Evolutionary conservation across 2,797 vertebrate species (phyloP), one percentile per base, ranked within the genome.

Genomic region (Myoxocephalus aenaeus): DNA sequence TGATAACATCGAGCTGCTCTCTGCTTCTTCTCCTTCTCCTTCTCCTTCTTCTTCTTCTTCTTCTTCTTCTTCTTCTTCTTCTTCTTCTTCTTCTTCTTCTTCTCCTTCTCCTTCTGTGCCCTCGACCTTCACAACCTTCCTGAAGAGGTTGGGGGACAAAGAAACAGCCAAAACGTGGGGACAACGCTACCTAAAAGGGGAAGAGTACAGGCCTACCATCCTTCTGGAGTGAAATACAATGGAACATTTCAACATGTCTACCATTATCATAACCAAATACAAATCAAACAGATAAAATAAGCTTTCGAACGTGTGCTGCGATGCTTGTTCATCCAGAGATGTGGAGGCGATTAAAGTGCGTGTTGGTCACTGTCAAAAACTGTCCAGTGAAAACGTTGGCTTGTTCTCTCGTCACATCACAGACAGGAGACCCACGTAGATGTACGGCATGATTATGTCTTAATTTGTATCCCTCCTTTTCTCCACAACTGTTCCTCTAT

Each of bases 291-390:
- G 69, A 80, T 83, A 85, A 84, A 91, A 89, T 70, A 83, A 86
- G 78, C 72, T 83, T 88, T 82, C 90, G 66, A 90, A 92, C 91
- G 88, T 86, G 86, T 92, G 90, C 90, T 90, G 85, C 50, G 85
- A 94, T 94, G 92, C 95, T 95, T 92, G 86, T 93, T 95, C 94
- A 91, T 95, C 95, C 92, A 92, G 87, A 84, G 87, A 91, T 88
- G 86, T 81, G 90, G 86, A 96, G 95, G 95, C 87, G 84, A 95
- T 92, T 97, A 97, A 97, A 96, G 96, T 96, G 97, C 96, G 89
- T 92, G 79, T 82, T 40, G 89, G 92, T 94, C 92, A 93, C 93
- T 94, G 90, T 88, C 86, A 94, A 90, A 94, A 89, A 86, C 27
- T 81, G 95, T 96, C 95, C 95, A 95, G 94, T 92, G 91, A 92